A percentile compares a stretch with the other conserved stretches of the same genome.
phyloP scores from a whole-genome alignment of 2,888 invertebrate species.

The Cantharis nigra region DNA sequence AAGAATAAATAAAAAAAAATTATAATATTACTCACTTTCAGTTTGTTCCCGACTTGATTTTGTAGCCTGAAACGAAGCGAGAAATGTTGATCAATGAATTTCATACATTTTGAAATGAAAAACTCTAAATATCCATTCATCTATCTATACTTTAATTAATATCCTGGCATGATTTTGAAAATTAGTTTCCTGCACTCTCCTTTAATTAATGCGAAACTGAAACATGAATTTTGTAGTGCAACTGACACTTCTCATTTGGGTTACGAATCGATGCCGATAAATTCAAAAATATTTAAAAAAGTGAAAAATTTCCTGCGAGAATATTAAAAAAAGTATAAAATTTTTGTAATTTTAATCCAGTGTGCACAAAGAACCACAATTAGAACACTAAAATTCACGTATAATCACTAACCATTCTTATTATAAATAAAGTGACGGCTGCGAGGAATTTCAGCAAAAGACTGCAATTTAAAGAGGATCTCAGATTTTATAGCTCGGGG shows the following conservation, averaged over 20 bases:
- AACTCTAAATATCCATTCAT: background rate
- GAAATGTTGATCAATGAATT: background rate
- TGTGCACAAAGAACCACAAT: background rate
- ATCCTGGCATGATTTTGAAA: background rate
- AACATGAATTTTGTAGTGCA: background rate
- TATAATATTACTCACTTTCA: conserved; percentile 49
- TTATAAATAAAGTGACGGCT: conserved; percentile 5
- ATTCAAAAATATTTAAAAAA: background rate
- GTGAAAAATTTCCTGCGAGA: background rate
- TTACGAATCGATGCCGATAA: background rate
- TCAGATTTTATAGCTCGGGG: conserved; percentile 9
- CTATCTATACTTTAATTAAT: background rate
- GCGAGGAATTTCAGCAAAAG: conserved; percentile 13
- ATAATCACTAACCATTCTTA: conserved; percentile 19
- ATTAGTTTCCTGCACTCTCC: background rate
- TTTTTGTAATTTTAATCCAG: background rate
- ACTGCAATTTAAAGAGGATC: conserved; percentile 21
- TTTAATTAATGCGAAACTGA: background rate
- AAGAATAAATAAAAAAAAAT: background rate
- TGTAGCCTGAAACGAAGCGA: background rate
- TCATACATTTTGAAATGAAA: background rate
- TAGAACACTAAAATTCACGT: conserved; percentile 5
- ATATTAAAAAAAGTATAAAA: background rate
- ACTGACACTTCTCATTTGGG: background rate
- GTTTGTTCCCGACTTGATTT: conserved; percentile 51